Evolutionary conservation across 53 echinoderm and acorn worm genomes (phyloP).

Genomic region (Arbacia lixula): DNA sequence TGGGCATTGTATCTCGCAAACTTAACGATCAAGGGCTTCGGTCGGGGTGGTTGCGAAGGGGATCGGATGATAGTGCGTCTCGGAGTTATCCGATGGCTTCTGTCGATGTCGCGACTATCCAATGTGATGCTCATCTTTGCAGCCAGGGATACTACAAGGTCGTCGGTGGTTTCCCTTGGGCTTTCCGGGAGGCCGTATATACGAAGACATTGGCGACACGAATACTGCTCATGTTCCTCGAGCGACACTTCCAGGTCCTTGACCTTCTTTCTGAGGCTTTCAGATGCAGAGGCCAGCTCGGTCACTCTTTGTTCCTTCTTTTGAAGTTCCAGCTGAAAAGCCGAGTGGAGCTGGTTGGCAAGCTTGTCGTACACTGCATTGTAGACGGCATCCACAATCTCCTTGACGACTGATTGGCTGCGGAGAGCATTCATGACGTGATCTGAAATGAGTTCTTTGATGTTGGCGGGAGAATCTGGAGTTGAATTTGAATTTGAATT

Average conservation of each 20-base stretch:
- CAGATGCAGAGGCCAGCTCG: not conserved
- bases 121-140: not conserved
- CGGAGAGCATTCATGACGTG: too few relatives aligned
- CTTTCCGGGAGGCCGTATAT: constrained; percentile 17
- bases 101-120: not conserved
- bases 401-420: too few relatives aligned
- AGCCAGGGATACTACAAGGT: not conserved
- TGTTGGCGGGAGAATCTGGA: too few relatives aligned
- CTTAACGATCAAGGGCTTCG: not conserved
- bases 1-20: not conserved
- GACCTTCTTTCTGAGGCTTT: not conserved
- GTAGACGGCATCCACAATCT: too few relatives aligned
- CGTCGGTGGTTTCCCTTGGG: constrained; percentile 18
- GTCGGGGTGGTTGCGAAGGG: not conserved
- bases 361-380: too few relatives aligned
- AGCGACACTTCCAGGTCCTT: not conserved
- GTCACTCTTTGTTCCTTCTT: too few relatives aligned
- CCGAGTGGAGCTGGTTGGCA: too few relatives aligned
- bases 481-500: too few relatives aligned
- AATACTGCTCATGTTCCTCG: constrained; percentile 14
- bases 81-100: not conserved
- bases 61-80: not conserved
- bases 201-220: constrained; percentile 12
- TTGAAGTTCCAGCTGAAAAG: too few relatives aligned
- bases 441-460: too few relatives aligned